Evolutionary conservation across 2,113 vertebrate species (phyloP).

Genomic region (Poicephalus gulielmi): DNA sequence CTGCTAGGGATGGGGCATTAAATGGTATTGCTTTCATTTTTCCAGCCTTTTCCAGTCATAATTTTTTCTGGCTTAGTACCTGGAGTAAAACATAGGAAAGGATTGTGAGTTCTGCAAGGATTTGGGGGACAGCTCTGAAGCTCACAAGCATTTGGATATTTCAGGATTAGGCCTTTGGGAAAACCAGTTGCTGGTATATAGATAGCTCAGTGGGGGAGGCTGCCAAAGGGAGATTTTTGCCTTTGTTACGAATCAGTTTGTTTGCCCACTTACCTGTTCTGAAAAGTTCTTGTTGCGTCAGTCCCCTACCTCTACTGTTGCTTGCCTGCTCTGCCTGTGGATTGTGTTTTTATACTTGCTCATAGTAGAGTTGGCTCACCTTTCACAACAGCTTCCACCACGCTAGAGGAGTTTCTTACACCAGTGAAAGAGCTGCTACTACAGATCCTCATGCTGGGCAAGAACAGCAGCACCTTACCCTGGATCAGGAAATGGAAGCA

Average conservation of each 20-base stretch:
- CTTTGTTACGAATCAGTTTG: background rate
- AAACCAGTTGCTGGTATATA: background rate
- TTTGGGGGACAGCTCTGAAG: background rate
- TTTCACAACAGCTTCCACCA: background rate
- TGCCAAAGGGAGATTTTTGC: background rate
- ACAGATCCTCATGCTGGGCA: background rate
- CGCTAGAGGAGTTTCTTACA: background rate
- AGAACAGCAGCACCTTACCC: background rate
- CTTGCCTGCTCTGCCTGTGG: background rate
- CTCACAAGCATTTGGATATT: background rate
- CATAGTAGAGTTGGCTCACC: background rate
- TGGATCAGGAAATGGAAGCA: background rate
- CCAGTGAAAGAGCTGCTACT: background rate
- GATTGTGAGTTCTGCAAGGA: background rate
- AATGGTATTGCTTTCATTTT: background rate
- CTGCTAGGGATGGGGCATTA: background rate
- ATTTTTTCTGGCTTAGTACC: background rate
- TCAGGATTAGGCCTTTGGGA: background rate
- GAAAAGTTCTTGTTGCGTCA: background rate
- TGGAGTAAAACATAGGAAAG: background rate
- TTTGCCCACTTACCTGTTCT: background rate
- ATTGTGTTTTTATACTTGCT: background rate
- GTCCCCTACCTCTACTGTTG: background rate
- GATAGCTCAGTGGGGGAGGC: background rate
- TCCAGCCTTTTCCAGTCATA: background rate